Percentiles rank a stretch among this genome's conserved stretches.
phyloP scores from a whole-genome alignment of 2,797 vertebrate species.

The Graptemys geographica region DNA sequence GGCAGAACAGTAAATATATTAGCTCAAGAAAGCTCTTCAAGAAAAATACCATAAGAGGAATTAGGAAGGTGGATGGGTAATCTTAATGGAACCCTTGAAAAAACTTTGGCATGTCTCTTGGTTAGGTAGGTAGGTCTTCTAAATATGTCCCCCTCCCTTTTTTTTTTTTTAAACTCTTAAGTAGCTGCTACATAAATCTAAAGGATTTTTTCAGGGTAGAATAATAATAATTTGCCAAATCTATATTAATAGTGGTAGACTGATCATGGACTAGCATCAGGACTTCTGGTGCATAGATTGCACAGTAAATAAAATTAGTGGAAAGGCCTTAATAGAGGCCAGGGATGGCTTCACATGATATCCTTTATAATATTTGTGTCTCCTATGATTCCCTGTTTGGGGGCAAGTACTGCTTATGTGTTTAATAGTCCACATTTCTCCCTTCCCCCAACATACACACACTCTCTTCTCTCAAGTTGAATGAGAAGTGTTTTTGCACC shows the following conservation, averaged over 20 bases:
- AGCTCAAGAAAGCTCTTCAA: background rate
- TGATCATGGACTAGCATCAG: background rate
- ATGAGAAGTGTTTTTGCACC: slow-evolving; percentile 29
- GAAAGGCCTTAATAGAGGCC: background rate
- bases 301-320: background rate
- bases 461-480: slow-evolving; percentile 27
- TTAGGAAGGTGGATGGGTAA: background rate
- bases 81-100: background rate
- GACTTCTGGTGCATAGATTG: background rate
- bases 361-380: background rate
- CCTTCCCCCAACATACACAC: background rate
- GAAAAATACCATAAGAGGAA: background rate
- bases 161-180: background rate
- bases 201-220: background rate
- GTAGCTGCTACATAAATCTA: slow-evolving; percentile 10
- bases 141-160: background rate
- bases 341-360: background rate
- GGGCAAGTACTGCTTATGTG: background rate
- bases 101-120: background rate
- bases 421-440: background rate
- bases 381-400: background rate
- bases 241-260: background rate
- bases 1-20: background rate
- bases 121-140: background rate
- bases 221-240: slow-evolving; percentile 23